Conservation (phyloP, 2,113 vertebrate species). For the Odocoileus virginianus region DNA sequence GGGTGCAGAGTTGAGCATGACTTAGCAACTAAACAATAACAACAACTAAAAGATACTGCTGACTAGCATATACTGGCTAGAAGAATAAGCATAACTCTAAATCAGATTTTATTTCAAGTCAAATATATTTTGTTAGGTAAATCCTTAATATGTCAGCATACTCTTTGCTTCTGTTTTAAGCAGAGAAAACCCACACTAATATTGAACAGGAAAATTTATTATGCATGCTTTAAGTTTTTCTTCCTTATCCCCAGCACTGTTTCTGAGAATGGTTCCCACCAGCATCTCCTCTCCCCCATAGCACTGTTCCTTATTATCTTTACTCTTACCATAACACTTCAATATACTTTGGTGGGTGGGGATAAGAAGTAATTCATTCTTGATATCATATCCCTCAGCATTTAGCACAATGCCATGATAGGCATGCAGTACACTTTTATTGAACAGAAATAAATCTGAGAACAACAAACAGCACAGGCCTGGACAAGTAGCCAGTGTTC, state of each 20-base stretch:
- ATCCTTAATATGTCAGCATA: not conserved
- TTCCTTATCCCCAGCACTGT: not conserved
- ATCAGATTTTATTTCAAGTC: not conserved
- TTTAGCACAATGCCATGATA: not conserved
- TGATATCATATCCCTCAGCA: not conserved
- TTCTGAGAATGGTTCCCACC: not conserved
- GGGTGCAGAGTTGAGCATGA: accelerated
- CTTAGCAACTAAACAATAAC: not conserved
- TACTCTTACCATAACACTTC: not conserved
- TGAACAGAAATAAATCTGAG: not conserved
- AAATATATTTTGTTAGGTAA: not conserved
- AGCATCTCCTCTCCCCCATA: not conserved
- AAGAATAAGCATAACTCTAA: not conserved
- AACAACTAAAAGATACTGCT: not conserved
- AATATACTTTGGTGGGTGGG: not conserved
- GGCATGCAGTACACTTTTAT: not conserved
- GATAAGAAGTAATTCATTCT: not conserved
- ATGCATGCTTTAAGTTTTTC: not conserved
- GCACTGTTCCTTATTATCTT: not conserved
- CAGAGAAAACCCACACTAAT: not conserved
- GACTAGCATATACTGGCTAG: not conserved
- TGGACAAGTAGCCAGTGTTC: not conserved
- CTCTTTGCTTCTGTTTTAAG: not conserved
- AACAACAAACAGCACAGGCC: not conserved
- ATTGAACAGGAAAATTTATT: not conserved